Evolutionary conservation across 35 echinoderm and acorn worm genomes (phyloP), one percentile per base, ranked within the genome.

Genomic region (Eucidaris tribuloides): DNA sequence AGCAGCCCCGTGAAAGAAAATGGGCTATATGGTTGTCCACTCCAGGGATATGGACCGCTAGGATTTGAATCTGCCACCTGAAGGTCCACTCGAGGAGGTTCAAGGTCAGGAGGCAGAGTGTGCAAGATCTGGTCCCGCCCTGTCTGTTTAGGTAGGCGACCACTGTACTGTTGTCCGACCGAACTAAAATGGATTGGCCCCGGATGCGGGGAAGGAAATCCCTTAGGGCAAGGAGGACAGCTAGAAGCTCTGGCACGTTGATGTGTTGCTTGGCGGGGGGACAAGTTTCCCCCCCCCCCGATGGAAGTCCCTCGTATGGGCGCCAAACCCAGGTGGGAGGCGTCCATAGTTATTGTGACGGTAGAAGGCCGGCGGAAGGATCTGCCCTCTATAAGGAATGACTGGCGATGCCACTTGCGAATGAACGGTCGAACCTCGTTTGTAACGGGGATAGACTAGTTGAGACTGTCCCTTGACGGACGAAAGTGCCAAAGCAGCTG

Each of bases 11-110:
- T 14, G 88, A 84, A 5, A 90, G 74, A 44, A 71, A 34, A 23
- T 84, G 43, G 24, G 88, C 81, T 46, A 48, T 19, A 5, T 62
- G n/a, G 48, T 90, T 90, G 13, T 54, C 27, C 52, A 24, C 41
- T 55, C 87, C 81, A 29, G 88, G 88, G 20, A 90, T 84, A 34
- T 90, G 70, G 18, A 0, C 29, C 5, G 63, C 61, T 14, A n/a
- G n/a, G n/a, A n/a, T n/a, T n/a, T n/a, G n/a, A n/a, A n/a, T n/a
- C n/a, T n/a, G n/a, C n/a, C n/a, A n/a, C n/a, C n/a, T n/a, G n/a
- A n/a, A n/a, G n/a, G 55, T 27, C 20, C 55, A 19, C 20, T 4
- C 3, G 4, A 19, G 20, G 29, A 17, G 29, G 5, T 58, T 58
- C 20, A 7, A 4, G 17, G 55, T 27, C 55, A 58, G 15, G 3